Evolutionary conservation across 2,113 vertebrate species (phyloP).

Genomic region (Opisthocomus hoazin): DNA sequence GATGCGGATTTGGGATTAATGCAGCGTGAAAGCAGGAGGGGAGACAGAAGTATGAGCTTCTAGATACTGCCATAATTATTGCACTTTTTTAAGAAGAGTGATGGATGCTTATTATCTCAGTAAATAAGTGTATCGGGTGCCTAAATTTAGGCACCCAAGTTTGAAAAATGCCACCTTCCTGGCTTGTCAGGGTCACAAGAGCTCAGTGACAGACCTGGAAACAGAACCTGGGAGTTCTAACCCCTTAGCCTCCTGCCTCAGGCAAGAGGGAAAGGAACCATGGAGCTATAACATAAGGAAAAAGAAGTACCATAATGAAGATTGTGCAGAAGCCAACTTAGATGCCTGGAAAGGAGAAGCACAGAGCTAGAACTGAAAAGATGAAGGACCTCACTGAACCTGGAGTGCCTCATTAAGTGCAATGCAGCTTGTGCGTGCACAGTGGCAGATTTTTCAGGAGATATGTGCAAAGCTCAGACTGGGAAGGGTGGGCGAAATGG

Average conservation of each 20-base stretch:
- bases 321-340: not conserved
- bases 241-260: not conserved
- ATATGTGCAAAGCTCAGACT: not conserved
- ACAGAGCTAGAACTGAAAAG: not conserved
- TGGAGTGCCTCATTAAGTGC: slow-evolving; percentile 10
- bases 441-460: not conserved
- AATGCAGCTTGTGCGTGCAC: not conserved
- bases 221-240: not conserved
- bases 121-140: not conserved
- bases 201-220: not conserved
- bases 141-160: not conserved
- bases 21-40: not conserved
- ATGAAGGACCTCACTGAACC: slow-evolving; percentile 1
- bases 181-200: not conserved
- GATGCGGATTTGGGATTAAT: not conserved
- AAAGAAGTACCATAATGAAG: not conserved
- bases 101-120: not conserved
- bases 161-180: not conserved
- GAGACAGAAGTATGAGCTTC: not conserved
- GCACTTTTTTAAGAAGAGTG: not conserved
- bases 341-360: slow-evolving; percentile 1
- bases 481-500: not conserved
- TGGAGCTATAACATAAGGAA: not conserved
- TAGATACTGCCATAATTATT: not conserved
- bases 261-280: not conserved